Evolutionary conservation across 30 jellyfish, hydroid and myxozoan genomes (phyloP).

Genomic region (Hydractinia symbiolongicarpus): DNA sequence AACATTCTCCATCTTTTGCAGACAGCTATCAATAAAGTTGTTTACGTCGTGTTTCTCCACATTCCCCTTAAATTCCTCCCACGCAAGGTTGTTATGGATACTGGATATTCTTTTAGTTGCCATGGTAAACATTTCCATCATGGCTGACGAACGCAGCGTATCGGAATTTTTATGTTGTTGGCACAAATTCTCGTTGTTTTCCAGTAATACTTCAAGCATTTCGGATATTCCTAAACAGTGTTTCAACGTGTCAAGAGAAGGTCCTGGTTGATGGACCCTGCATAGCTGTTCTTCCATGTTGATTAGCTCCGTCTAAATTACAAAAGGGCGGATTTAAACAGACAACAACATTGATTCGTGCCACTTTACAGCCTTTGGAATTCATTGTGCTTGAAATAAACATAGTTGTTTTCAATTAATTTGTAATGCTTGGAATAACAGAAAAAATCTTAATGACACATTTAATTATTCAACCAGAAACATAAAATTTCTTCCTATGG

Average conservation of each 20-base stretch:
- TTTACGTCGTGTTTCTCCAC: neutral
- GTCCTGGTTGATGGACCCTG: no score
- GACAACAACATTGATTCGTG: no score
- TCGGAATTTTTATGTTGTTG: constrained; percentile 19
- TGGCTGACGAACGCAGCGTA: constrained; percentile 27
- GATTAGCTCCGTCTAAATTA: constrained; percentile 14
- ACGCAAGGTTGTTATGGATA: neutral
- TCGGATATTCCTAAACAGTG: constrained; percentile 13
- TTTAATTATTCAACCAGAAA: no score
- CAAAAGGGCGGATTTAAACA: no score
- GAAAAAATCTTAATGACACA: no score
- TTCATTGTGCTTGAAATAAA: no score
- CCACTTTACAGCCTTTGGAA: no score
- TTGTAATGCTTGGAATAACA: no score
- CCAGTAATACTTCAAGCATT: constrained; percentile 26
- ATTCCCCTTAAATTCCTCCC: neutral
- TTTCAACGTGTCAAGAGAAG: no score
- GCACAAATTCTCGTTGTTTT: constrained; percentile 28
- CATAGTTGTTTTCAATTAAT: no score
- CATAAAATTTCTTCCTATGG: no score
- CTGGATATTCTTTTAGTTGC: constrained; percentile 16
- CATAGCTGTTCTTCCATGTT: neutral
- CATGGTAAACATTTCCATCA: constrained; percentile 27
- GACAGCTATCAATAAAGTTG: neutral
- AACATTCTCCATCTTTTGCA: constrained; percentile 19